Conservation (phyloP, 2,888 invertebrate species). For the Hydrotaea cyrtoneurina region DNA sequence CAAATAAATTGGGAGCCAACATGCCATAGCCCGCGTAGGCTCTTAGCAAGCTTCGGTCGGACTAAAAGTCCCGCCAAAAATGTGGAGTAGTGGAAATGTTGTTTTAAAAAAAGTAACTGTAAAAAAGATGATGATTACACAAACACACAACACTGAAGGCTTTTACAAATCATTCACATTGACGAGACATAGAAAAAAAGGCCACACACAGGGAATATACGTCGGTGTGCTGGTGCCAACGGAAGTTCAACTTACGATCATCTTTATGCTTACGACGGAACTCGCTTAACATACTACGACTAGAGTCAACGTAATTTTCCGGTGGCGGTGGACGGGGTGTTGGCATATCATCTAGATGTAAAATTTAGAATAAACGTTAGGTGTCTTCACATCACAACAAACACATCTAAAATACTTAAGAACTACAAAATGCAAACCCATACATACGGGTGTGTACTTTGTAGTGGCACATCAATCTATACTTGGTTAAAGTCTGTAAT, state of each 20-base stretch:
- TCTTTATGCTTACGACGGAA: constrained; percentile 85
- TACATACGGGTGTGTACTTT: neutral
- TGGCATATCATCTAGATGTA: constrained; percentile 77
- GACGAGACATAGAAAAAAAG: constrained; percentile 26
- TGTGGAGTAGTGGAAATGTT: constrained; percentile 32
- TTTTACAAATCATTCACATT: constrained; percentile 53
- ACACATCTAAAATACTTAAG: neutral
- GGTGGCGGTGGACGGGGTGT: constrained; percentile 78
- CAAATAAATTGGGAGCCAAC: constrained; percentile 61
- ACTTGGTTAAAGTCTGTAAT: constrained; percentile 67
- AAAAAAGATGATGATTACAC: constrained; percentile 37
- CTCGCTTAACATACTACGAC: constrained; percentile 78
- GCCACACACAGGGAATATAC: constrained; percentile 47
- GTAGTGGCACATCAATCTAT: neutral
- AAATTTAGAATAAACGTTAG: constrained; percentile 15
- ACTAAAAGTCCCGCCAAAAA: constrained; percentile 37
- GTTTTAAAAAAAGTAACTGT: constrained; percentile 44
- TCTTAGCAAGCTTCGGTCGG: constrained; percentile 54
- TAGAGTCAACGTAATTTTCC: constrained; percentile 77
- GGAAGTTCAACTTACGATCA: constrained; percentile 83
- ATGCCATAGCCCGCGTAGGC: constrained; percentile 64
- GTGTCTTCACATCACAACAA: neutral
- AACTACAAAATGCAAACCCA: neutral
- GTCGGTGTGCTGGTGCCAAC: neutral
- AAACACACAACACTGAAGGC: constrained; percentile 78